These are phyloP conservation scores for Vandiemenella viatica DNA, from an alignment of 2,888 invertebrate species.

Conservation along the genomic window DNA sequence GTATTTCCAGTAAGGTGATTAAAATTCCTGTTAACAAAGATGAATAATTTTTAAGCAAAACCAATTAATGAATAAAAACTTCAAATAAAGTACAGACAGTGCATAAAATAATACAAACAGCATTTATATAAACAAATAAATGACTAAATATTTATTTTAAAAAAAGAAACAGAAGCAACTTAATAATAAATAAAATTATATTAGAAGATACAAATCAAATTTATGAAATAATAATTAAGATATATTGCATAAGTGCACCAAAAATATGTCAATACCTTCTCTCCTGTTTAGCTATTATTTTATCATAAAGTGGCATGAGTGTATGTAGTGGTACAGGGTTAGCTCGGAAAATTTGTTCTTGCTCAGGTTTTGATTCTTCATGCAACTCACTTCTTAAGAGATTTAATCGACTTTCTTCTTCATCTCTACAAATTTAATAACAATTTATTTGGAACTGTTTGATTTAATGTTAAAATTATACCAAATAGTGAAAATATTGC, in stretches of 20 bases:
- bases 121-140: too few species aligned
- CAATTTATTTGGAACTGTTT: background rate
- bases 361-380: slow-evolving; percentile 3
- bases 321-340: slow-evolving; percentile 54
- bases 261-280: slow-evolving; percentile 36
- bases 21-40: too few species aligned
- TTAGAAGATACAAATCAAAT: too few species aligned
- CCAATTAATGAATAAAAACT: too few species aligned
- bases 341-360: slow-evolving; percentile 38
- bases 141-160: too few species aligned
- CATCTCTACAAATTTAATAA: slow-evolving; percentile 37
- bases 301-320: slow-evolving; percentile 52
- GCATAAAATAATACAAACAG: too few species aligned
- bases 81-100: too few species aligned
- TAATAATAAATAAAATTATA: too few species aligned
- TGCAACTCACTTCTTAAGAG: slow-evolving; percentile 27
- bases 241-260: background rate
- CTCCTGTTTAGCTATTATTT: slow-evolving; percentile 55
- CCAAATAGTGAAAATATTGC: background rate
- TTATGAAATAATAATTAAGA: too few species aligned
- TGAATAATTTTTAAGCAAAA: too few species aligned
- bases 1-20: too few species aligned
- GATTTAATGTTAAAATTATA: background rate
- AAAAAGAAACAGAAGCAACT: too few species aligned
- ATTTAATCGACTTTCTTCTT: slow-evolving; percentile 42